Conservation (phyloP, 2,888 invertebrate species). For the Cephus sareptanus region DNA sequence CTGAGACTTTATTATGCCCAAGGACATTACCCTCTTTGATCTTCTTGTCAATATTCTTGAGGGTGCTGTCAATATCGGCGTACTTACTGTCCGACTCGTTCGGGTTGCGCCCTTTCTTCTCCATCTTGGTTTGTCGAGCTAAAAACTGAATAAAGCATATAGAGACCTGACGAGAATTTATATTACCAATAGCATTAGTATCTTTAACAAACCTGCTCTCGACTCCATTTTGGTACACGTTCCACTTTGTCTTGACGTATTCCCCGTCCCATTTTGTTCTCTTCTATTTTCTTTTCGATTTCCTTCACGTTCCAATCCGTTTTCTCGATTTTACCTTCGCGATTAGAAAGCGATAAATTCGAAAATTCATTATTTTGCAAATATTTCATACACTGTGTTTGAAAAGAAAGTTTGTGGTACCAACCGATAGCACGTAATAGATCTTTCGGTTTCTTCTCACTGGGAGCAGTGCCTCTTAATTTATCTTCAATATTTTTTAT, state of each 20-base stretch:
- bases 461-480: constrained; percentile 71
- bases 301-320: constrained; percentile 93
- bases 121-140: constrained; percentile 78
- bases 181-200: constrained; percentile 5
- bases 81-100: constrained; percentile 74
- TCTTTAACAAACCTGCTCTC: constrained; percentile 74
- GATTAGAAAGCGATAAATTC: not conserved
- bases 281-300: constrained; percentile 88
- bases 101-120: constrained; percentile 72
- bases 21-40: constrained; percentile 81
- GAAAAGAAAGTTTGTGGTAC: constrained; percentile 15
- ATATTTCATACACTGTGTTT: constrained; percentile 2
- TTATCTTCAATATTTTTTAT: constrained; percentile 85
- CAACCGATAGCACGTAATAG: constrained; percentile 83
- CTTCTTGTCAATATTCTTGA: constrained; percentile 78
- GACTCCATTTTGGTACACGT: constrained; percentile 89
- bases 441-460: constrained; percentile 86
- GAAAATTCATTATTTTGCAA: not conserved
- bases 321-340: constrained; percentile 81
- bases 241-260: constrained; percentile 73
- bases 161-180: constrained; percentile 49
- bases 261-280: constrained; percentile 77
- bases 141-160: constrained; percentile 69
- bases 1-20: constrained; percentile 83
- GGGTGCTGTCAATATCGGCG: constrained; percentile 78